Evolutionary conservation across 2,797 vertebrate species (phyloP), one percentile per base, ranked within the genome.

Genomic region (Mus minutoides): DNA sequence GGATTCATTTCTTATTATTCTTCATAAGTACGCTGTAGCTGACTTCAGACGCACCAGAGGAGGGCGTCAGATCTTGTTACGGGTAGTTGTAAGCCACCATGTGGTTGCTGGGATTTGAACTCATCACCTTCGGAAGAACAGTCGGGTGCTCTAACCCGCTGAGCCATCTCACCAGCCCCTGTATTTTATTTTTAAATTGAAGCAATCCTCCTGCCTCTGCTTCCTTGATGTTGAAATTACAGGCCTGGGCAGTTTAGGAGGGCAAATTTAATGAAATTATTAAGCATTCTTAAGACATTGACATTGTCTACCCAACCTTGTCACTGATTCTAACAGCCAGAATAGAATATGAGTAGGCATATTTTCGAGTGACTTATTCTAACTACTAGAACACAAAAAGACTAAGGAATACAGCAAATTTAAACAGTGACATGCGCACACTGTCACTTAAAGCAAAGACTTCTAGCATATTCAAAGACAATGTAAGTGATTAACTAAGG

Each of bases 361-460:
- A 40, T 75, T 29, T 60, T 40, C 13, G 13, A 34, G 19, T 82
- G 17, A 75, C 56, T 88, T 49, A 64, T 43, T 75, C 54, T 89
- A 71, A 95, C 64, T 69, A 90, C 16, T 58, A 64, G 60, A 29
- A 31, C 29, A 67, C 64, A 85, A 69, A 93, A 56, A 31, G 12
- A 43, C 31, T 80, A 77, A 46, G 29, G 95, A 91, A 75, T 82
- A 52, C 73, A 90, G 92, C 40, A 93, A 79, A 86, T 71, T 64
- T 40, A 43, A 78, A 24, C 24, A 67, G 43, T 80, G 26, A 60
- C 83, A 54, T 52, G 26, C 13, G 3, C 78, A 58, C 1, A 46
- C 26, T 29, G 80, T n/a, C 40, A 90, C 64, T 82, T 46, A 56
- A n/a, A 64, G 87, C 37, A 75, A 13, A 82, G 43, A 5, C 46